A percentile compares a stretch with the other conserved stretches of the same genome.
These are phyloP conservation scores for Cryptocheilus praepositus DNA, from an alignment of 2,888 invertebrate species.

Conservation along the genomic window DNA sequence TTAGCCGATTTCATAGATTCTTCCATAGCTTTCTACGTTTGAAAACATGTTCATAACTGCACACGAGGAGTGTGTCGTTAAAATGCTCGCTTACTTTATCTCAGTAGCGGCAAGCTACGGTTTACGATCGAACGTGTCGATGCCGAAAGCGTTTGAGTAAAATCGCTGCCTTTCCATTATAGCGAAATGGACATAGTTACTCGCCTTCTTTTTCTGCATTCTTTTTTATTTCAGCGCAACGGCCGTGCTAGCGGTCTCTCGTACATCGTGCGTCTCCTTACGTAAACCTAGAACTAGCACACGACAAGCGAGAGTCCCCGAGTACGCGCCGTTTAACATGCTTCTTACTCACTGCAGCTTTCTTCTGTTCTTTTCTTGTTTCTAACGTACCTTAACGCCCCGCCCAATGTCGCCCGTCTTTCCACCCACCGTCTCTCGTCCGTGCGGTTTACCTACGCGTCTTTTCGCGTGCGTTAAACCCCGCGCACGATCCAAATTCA, in stretches of 20 bases:
- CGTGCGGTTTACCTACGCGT: background rate
- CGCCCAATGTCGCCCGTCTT: constrained; percentile 16
- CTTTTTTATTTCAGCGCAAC: constrained; percentile 50
- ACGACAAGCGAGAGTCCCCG: constrained; percentile 35
- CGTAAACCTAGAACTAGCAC: background rate
- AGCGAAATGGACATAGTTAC: constrained; percentile 5
- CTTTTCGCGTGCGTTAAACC: background rate
- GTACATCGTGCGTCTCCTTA: constrained; percentile 3
- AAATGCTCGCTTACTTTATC: background rate
- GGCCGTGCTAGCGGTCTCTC: constrained; percentile 50
- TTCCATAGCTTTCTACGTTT: background rate
- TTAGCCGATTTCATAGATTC: background rate
- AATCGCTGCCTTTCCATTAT: background rate
- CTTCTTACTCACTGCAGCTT: constrained; percentile 69
- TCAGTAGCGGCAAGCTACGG: background rate
- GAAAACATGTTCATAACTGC: background rate
- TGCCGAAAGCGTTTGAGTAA: background rate
- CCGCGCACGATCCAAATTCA: background rate
- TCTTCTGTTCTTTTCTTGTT: constrained; percentile 66
- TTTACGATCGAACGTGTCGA: background rate
- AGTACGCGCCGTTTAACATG: constrained; percentile 58
- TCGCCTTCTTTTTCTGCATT: constrained; percentile 28
- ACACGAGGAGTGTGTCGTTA: no score
- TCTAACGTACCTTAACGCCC: constrained; percentile 58
- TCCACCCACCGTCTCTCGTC: constrained; percentile 17